Evolutionary conservation across 2,113 vertebrate genomes (phyloP).

Genomic region (Protobothrops mucrosquamatus): DNA sequence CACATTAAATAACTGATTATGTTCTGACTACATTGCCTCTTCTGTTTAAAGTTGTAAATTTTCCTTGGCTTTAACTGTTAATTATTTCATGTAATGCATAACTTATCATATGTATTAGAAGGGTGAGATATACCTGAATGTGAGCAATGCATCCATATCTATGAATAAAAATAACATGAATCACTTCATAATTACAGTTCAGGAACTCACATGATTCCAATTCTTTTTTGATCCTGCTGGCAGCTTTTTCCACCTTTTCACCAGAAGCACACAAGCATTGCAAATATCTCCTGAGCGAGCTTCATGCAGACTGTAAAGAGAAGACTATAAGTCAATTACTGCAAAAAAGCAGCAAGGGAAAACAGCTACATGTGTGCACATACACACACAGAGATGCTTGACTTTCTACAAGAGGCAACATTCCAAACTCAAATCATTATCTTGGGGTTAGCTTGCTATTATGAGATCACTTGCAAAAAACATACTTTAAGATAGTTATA

Average conservation of each 20-base stretch:
- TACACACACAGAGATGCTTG: not conserved
- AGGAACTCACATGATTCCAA: constrained; percentile 92
- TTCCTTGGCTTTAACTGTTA: not conserved
- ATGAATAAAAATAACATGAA: not conserved
- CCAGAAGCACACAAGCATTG: constrained; percentile 95
- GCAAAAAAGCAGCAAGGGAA: not conserved
- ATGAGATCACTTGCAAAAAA: not conserved
- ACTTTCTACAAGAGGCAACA: not conserved
- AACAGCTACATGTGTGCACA: too few relatives aligned
- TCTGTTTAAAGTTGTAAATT: not conserved
- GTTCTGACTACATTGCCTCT: not conserved
- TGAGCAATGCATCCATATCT: not conserved
- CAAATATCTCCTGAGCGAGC: constrained; percentile 97
- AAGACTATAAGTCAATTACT: constrained; percentile 20
- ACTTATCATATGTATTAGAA: not conserved
- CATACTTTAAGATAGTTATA: not conserved
- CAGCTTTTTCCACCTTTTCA: constrained; percentile 98
- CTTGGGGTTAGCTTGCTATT: not conserved
- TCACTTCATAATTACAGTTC: not conserved
- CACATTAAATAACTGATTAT: not conserved
- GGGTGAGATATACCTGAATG: not conserved
- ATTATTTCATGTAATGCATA: not conserved
- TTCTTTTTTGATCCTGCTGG: constrained; percentile 97
- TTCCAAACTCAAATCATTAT: not conserved
- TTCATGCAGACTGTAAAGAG: constrained; percentile 82